Evolutionary conservation across 2,797 vertebrate species (phyloP).

Genomic region (Pseudochromis fuscus): DNA sequence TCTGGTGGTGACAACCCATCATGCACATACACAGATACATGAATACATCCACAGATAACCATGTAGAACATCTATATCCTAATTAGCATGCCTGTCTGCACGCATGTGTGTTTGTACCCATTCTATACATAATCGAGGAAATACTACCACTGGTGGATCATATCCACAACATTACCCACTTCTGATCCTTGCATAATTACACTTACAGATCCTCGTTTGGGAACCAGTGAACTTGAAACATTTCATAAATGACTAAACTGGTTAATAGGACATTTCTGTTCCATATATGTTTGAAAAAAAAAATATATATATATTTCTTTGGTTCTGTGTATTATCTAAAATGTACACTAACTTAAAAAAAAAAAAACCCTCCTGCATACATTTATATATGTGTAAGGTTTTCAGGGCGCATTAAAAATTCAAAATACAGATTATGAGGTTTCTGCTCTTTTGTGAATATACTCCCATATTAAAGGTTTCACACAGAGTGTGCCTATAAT

Average conservation of each 20-base stretch:
- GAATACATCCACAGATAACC: conserved; percentile 25
- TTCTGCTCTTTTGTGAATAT: neutral
- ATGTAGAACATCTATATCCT: conserved; percentile 14
- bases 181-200: conserved; percentile 41
- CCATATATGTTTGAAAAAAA: neutral
- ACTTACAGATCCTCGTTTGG: conserved; percentile 3
- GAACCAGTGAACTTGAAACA: conserved; percentile 1
- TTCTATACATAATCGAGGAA: neutral
- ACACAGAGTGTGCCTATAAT: neutral
- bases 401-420: neutral
- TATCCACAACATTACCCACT: conserved; percentile 39
- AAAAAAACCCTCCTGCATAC: too few relatives aligned
- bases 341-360: too few relatives aligned
- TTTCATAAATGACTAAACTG: conserved; percentile 18
- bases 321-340: too few relatives aligned
- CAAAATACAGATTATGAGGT: neutral
- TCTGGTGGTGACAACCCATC: conserved; percentile 27
- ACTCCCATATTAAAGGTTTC: neutral
- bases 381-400: neutral
- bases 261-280: neutral
- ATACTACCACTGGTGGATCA: neutral
- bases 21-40: conserved; percentile 25
- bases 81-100: conserved; percentile 35
- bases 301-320: too few relatives aligned
- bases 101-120: neutral